These are phyloP conservation scores for Tauraco hartlaubi DNA, from an alignment of 2,797 vertebrate genomes.

Conservation along the genomic window DNA sequence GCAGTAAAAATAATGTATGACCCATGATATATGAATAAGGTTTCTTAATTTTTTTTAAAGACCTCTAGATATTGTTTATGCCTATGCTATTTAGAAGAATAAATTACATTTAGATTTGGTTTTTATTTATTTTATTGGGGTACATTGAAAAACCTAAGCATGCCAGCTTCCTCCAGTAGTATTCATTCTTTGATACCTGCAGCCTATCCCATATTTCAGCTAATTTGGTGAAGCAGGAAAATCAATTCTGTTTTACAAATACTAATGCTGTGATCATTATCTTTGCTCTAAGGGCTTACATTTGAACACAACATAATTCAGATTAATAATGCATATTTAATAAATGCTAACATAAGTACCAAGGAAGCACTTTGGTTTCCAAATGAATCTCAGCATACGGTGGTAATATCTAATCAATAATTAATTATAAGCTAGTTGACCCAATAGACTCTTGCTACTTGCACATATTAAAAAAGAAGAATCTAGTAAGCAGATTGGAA, in stretches of 20 bases:
- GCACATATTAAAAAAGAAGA: slow-evolving; percentile 17
- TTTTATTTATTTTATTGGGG: neutral
- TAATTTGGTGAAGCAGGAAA: slow-evolving; percentile 66
- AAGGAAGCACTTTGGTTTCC: slow-evolving; percentile 52
- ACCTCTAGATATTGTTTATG: neutral
- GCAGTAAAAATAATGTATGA: neutral
- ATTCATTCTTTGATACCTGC: slow-evolving; percentile 23
- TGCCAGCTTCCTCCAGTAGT: neutral
- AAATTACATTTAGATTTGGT: neutral
- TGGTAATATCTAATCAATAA: slow-evolving; percentile 72
- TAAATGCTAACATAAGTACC: slow-evolving; percentile 54
- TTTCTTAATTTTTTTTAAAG: neutral
- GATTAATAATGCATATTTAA: slow-evolving; percentile 74
- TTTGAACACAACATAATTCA: slow-evolving; percentile 65
- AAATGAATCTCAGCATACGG: slow-evolving; percentile 41
- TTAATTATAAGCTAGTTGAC: slow-evolving; percentile 73
- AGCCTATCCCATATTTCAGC: slow-evolving; percentile 42
- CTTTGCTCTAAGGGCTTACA: slow-evolving; percentile 61
- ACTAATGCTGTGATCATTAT: slow-evolving; percentile 55
- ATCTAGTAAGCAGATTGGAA: slow-evolving; percentile 41
- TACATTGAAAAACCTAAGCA: neutral
- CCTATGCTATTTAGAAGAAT: neutral
- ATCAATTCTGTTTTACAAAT: slow-evolving; percentile 67
- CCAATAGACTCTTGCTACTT: slow-evolving; percentile 44
- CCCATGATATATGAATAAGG: neutral